phyloP scores from a whole-genome alignment of 1,140 invertebrate species.

The Procambarus clarkii region DNA sequence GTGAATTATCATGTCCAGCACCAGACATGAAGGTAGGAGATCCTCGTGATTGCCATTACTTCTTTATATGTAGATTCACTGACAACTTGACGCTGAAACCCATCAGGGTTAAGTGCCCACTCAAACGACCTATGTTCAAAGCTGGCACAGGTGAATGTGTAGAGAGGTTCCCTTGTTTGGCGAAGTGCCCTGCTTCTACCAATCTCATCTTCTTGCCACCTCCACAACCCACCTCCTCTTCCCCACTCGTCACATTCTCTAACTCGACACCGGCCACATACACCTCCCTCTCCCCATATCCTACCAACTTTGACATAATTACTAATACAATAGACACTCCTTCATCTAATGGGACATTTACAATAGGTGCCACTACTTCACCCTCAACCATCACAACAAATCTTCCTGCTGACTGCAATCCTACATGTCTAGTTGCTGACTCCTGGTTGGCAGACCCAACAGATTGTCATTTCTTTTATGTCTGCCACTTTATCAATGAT shows the following conservation, averaged over 20 bases:
- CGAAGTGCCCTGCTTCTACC: not conserved
- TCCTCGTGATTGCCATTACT: constrained; percentile 27
- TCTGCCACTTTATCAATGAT: constrained; percentile 48
- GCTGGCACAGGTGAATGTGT: not conserved
- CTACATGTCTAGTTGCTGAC: constrained; percentile 41
- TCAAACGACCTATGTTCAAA: not conserved
- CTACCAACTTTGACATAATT: not conserved
- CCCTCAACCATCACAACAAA: not conserved
- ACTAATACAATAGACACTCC: not conserved
- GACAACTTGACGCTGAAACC: not conserved
- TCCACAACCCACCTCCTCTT: not conserved
- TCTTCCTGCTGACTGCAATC: constrained; percentile 13
- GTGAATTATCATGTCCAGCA: not conserved
- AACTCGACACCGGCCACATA: not conserved
- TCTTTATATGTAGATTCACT: constrained; percentile 10
- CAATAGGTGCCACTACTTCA: not conserved
- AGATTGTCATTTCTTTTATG: constrained; percentile 56
- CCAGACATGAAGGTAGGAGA: constrained; percentile 11
- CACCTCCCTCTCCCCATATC: not conserved
- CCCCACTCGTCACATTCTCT: not conserved
- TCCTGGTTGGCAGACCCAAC: constrained; percentile 54
- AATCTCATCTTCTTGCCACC: not conserved
- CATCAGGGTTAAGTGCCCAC: constrained; percentile 27
- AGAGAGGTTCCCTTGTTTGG: not conserved
- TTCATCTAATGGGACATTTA: not conserved